phyloP scores from a whole-genome alignment of 1,140 invertebrate genomes.

The Drosophila parabipectinata region DNA sequence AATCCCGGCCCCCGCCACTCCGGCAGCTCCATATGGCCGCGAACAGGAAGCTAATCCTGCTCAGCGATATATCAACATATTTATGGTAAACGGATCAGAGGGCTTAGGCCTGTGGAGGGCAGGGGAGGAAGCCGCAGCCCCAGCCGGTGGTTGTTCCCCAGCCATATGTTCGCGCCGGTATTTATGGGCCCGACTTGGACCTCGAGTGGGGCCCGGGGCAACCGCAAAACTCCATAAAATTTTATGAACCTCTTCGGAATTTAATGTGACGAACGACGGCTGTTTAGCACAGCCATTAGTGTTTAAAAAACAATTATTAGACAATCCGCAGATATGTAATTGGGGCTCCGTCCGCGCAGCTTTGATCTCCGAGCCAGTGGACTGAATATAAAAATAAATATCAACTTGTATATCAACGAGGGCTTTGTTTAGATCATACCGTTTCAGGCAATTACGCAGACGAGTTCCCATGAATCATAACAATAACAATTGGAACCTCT shows the following conservation, averaged over 20 bases:
- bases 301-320: conserved; percentile 83
- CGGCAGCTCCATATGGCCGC: conserved; percentile 72
- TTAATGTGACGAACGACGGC: conserved; percentile 52
- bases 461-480: conserved; percentile 78
- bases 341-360: not conserved
- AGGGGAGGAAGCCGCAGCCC: not conserved
- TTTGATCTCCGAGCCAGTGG: conserved; percentile 52
- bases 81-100: conserved; percentile 80
- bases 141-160: conserved; percentile 53
- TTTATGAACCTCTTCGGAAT: conserved; percentile 61
- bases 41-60: conserved; percentile 80
- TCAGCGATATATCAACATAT: conserved; percentile 82
- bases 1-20: conserved; percentile 12
- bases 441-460: conserved; percentile 50
- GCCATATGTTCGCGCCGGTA: conserved; percentile 60
- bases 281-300: conserved; percentile 62
- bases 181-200: conserved; percentile 28
- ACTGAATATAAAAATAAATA: conserved; percentile 60
- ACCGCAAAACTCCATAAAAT: conserved; percentile 54
- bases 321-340: conserved; percentile 46
- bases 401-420: no score
- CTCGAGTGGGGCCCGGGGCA: not conserved
- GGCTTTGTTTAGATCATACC: conserved; percentile 45
- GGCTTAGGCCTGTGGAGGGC: conserved; percentile 49
- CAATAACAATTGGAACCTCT: conserved; percentile 61